Evolutionary conservation across 2,797 vertebrate genomes (phyloP).

Genomic region (Molossus molossus): DNA sequence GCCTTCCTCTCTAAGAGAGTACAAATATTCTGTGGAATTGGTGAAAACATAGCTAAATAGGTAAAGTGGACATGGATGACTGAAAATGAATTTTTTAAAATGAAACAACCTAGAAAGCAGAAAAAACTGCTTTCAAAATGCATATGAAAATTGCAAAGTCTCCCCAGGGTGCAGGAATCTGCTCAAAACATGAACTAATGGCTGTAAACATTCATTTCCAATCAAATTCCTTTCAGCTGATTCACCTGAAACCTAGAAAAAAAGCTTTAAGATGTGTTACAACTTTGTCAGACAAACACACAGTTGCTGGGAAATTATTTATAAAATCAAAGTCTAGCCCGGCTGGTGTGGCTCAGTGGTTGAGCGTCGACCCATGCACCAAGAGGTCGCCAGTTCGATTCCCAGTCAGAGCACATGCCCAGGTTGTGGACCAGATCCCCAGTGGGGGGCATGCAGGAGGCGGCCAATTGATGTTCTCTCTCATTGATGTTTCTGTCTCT

Average conservation of each 20-base stretch:
- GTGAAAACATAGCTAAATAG: slow-evolving; percentile 66
- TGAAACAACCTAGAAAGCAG: slow-evolving; percentile 70
- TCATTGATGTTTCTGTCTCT: too few relatives aligned
- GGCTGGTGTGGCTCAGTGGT: too few relatives aligned
- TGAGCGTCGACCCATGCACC: too few relatives aligned
- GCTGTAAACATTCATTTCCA: slow-evolving; percentile 69
- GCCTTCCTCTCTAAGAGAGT: slow-evolving; percentile 38
- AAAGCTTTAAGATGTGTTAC: slow-evolving; percentile 18
- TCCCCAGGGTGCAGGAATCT: slow-evolving; percentile 52
- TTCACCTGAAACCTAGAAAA: background rate
- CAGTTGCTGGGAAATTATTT: slow-evolving; percentile 60
- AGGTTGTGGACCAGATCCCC: too few relatives aligned
- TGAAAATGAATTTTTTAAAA: slow-evolving; percentile 80
- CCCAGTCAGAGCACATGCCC: too few relatives aligned
- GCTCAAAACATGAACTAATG: slow-evolving; percentile 46
- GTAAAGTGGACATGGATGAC: slow-evolving; percentile 70
- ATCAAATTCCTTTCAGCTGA: slow-evolving; percentile 35
- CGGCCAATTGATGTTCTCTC: too few relatives aligned
- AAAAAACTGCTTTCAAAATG: slow-evolving; percentile 70
- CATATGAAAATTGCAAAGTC: slow-evolving; percentile 50
- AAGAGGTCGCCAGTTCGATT: too few relatives aligned
- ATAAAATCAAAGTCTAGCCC: background rate
- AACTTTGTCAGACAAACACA: slow-evolving; percentile 52
- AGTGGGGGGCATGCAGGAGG: too few relatives aligned
- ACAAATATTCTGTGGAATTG: slow-evolving; percentile 60